A percentile compares a stretch with the other conserved stretches of the same genome.
phyloP scores from a whole-genome alignment of 2,797 vertebrate species.

The Lacerta agilis region DNA sequence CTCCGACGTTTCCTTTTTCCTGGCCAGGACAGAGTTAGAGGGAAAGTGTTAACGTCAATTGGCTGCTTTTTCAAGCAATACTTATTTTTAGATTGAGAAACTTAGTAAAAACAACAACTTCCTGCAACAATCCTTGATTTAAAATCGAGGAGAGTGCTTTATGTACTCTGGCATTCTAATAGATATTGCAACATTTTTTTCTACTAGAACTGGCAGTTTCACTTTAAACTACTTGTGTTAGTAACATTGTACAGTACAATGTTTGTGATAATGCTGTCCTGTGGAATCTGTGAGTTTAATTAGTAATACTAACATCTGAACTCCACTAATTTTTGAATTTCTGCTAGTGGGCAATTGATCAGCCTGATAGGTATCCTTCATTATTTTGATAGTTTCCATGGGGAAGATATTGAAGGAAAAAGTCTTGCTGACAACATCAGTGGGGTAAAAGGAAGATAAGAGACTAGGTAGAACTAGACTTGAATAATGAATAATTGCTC shows the following conservation, averaged over 20 bases:
- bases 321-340: neutral
- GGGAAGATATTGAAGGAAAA: neutral
- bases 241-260: neutral
- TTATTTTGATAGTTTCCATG: neutral
- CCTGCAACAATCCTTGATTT: neutral
- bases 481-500: neutral
- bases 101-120: too few relatives aligned
- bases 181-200: neutral
- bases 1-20: neutral
- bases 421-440: neutral
- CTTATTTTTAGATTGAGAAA: too few relatives aligned
- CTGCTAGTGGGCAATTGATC: neutral
- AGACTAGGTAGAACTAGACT: neutral
- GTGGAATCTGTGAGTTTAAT: neutral
- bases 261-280: neutral
- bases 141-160: neutral
- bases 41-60: neutral
- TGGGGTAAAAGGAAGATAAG: neutral
- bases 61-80: neutral
- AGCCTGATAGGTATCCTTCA: neutral
- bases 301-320: neutral
- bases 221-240: neutral
- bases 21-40: neutral
- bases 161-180: neutral
- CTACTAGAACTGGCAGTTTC: neutral